A percentile compares a stretch with the other conserved stretches of the same genome.
phyloP scores from a whole-genome alignment of 2,113 vertebrate species.

The Microcebus lehilahytsara region DNA sequence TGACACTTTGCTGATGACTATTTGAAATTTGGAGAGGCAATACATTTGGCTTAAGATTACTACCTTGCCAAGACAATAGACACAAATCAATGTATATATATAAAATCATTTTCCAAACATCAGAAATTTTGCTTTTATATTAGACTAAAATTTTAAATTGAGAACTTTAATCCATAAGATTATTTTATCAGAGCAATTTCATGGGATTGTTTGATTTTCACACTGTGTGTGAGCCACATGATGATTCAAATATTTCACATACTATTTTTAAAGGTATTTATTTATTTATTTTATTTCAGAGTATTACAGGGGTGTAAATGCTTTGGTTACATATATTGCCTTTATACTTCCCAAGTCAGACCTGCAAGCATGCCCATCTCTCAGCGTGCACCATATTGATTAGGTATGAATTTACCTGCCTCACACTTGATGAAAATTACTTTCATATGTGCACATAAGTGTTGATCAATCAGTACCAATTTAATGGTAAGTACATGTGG shows the following conservation, averaged over 20 bases:
- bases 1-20: not conserved
- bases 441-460: too few relatives aligned
- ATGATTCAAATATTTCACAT: constrained; percentile 30
- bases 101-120: not conserved
- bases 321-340: too few relatives aligned
- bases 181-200: not conserved
- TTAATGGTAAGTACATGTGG: too few relatives aligned
- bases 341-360: too few relatives aligned
- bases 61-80: not conserved
- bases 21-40: not conserved
- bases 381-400: too few relatives aligned
- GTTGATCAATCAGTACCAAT: too few relatives aligned
- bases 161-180: not conserved
- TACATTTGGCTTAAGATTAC: not conserved
- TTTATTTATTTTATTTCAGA: too few relatives aligned
- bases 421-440: too few relatives aligned
- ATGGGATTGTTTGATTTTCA: not conserved
- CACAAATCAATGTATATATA: not conserved
- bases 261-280: not conserved
- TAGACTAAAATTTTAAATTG: not conserved
- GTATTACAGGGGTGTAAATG: too few relatives aligned
- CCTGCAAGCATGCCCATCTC: too few relatives aligned
- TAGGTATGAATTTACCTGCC: too few relatives aligned
- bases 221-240: not conserved
- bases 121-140: not conserved